Percentiles rank a stretch among this genome's conserved stretches.
Evolutionary conservation across 1,140 invertebrate genomes (phyloP).

Genomic region (Piezodorus guildinii): DNA sequence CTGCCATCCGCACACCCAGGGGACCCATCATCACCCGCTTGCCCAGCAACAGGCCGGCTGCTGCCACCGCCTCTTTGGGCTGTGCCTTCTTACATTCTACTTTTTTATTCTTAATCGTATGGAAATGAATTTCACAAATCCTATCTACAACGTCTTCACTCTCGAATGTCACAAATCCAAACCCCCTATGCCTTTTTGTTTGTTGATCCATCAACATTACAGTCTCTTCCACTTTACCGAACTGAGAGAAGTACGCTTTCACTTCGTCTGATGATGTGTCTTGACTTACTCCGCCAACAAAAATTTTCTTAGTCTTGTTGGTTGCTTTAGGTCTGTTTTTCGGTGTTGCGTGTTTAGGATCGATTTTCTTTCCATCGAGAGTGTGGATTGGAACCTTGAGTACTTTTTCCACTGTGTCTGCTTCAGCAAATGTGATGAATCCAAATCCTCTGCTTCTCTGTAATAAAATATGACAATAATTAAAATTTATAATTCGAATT

Average conservation of each 20-base stretch:
- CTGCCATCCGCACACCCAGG: slow-evolving; percentile 49
- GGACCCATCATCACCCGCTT: slow-evolving; percentile 59
- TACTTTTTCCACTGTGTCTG: slow-evolving; percentile 77
- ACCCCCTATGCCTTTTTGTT: slow-evolving; percentile 79
- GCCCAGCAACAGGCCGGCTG: slow-evolving; percentile 53
- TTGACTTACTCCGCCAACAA: slow-evolving; percentile 82
- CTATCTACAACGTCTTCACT: slow-evolving; percentile 82
- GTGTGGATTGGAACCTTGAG: slow-evolving; percentile 81
- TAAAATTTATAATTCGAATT: neutral
- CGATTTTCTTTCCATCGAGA: slow-evolving; percentile 87
- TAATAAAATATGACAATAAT: slow-evolving; percentile 32
- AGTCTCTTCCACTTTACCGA: slow-evolving; percentile 82
- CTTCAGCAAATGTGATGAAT: slow-evolving; percentile 85
- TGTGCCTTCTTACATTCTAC: slow-evolving; percentile 88
- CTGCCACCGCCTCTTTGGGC: slow-evolving; percentile 78
- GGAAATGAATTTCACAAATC: slow-evolving; percentile 84
- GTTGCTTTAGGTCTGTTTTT: slow-evolving; percentile 76
- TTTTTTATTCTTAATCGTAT: slow-evolving; percentile 88
- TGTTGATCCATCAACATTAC: slow-evolving; percentile 93
- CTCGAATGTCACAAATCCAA: slow-evolving; percentile 86
- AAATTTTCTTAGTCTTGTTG: slow-evolving; percentile 83
- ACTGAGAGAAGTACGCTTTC: slow-evolving; percentile 81
- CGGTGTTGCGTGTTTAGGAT: slow-evolving; percentile 84
- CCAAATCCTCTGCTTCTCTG: slow-evolving; percentile 87
- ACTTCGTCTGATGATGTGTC: slow-evolving; percentile 85